Evolutionary conservation across 2,888 invertebrate genomes (phyloP).

Genomic region (Calliphora vomitoria): DNA sequence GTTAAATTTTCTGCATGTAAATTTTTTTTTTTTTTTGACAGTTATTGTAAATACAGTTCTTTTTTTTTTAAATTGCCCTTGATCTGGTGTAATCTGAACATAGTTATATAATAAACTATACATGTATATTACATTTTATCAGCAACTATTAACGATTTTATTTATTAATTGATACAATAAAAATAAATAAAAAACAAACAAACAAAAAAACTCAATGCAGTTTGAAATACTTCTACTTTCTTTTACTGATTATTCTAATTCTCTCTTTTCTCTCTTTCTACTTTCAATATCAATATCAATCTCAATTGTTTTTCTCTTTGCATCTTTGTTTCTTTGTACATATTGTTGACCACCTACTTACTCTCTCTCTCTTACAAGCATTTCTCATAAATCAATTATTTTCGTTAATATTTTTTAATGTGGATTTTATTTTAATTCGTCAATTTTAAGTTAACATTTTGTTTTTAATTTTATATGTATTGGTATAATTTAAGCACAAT

Average conservation of each 20-base stretch:
- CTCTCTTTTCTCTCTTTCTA: constrained; percentile 69
- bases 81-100: constrained; percentile 6
- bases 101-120: background rate
- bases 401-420: constrained; percentile 54
- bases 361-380: constrained; percentile 59
- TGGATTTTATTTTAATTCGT: constrained; percentile 22
- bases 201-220: constrained; percentile 2
- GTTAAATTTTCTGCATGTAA: constrained; percentile 47
- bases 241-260: constrained; percentile 61
- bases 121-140: background rate
- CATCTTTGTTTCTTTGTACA: constrained; percentile 68
- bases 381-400: constrained; percentile 71
- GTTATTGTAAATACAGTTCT: constrained; percentile 33
- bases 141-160: background rate
- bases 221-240: constrained; percentile 64
- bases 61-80: constrained; percentile 6
- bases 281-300: constrained; percentile 70
- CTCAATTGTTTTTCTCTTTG: constrained; percentile 74
- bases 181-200: background rate
- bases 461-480: constrained; percentile 45
- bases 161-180: constrained; percentile 30
- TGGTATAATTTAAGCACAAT: constrained; percentile 54
- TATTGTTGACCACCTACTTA: constrained; percentile 65
- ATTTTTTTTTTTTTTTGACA: constrained; percentile 5
- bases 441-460: constrained; percentile 27